phyloP scores from a whole-genome alignment of 2,888 invertebrate species.

The Chalcosyrphus nemorum region DNA sequence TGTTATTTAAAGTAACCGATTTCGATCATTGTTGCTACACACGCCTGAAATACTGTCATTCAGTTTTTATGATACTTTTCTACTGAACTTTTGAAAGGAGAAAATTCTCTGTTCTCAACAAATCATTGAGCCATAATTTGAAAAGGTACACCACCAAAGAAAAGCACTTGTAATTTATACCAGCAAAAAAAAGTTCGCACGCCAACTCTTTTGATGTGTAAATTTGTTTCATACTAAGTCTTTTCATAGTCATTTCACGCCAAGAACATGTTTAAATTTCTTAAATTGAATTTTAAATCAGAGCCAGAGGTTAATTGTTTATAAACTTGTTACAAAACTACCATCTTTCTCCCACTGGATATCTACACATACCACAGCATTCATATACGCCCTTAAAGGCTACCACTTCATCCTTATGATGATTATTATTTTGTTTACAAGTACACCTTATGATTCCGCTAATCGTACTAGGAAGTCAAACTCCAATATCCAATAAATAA shows the following conservation, averaged over 20 bases:
- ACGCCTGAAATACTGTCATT: too few relatives aligned
- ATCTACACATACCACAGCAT: neutral
- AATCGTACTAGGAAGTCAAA: conserved; percentile 43
- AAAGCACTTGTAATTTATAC: too few relatives aligned
- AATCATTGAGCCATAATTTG: too few relatives aligned
- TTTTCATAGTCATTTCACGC: neutral
- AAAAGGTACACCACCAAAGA: too few relatives aligned
- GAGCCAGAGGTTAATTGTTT: conserved; percentile 1
- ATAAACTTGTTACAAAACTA: neutral
- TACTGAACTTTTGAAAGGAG: too few relatives aligned
- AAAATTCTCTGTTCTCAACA: too few relatives aligned
- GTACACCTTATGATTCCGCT: neutral
- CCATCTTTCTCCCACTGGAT: neutral
- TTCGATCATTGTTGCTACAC: too few relatives aligned
- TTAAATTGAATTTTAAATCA: neutral
- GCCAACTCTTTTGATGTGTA: too few relatives aligned
- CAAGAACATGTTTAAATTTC: neutral
- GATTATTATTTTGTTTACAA: conserved; percentile 2
- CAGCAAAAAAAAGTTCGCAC: too few relatives aligned
- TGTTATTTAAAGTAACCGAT: too few relatives aligned
- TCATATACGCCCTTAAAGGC: conserved; percentile 9
- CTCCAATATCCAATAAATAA: conserved; percentile 29
- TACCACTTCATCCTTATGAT: neutral
- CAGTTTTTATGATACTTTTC: too few relatives aligned
- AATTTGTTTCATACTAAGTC: too few relatives aligned